A percentile compares a stretch with the other conserved stretches of the same genome.
phyloP scores from a whole-genome alignment of 2,797 vertebrate genomes.

The Falco rusticolus region DNA sequence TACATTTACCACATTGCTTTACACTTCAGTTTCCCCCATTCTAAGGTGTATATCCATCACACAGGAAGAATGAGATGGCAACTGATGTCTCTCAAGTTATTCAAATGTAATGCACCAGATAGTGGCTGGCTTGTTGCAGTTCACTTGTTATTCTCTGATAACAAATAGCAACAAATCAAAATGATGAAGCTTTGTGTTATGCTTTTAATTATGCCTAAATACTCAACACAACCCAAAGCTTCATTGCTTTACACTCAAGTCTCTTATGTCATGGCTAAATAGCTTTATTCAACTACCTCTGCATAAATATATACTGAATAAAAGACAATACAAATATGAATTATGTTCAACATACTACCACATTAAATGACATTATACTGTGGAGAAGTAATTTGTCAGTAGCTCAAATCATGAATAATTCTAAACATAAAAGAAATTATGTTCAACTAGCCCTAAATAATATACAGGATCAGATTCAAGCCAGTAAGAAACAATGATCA shows the following conservation, averaged over 20 bases:
- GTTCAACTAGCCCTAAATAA: not conserved
- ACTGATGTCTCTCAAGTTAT: not conserved
- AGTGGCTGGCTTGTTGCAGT: no score
- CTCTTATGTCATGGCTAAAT: not conserved
- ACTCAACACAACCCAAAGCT: no score
- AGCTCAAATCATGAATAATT: not conserved
- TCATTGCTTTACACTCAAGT: not conserved
- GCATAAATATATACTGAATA: not conserved
- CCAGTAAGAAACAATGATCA: not conserved
- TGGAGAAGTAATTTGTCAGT: not conserved
- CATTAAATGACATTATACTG: not conserved
- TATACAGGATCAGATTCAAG: not conserved
- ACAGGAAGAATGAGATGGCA: not conserved
- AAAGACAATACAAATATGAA: not conserved
- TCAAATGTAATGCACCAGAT: no score
- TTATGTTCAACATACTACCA: not conserved
- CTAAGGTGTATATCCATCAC: not conserved
- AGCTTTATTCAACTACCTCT: not conserved
- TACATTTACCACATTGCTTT: not conserved
- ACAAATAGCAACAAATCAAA: not conserved
- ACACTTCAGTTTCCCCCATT: not conserved
- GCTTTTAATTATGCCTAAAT: no score
- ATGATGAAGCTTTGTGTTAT: not conserved
- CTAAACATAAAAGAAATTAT: not conserved
- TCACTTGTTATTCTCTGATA: not conserved